Conservation (phyloP, 2,113 vertebrate species). For the Columba livia region DNA sequence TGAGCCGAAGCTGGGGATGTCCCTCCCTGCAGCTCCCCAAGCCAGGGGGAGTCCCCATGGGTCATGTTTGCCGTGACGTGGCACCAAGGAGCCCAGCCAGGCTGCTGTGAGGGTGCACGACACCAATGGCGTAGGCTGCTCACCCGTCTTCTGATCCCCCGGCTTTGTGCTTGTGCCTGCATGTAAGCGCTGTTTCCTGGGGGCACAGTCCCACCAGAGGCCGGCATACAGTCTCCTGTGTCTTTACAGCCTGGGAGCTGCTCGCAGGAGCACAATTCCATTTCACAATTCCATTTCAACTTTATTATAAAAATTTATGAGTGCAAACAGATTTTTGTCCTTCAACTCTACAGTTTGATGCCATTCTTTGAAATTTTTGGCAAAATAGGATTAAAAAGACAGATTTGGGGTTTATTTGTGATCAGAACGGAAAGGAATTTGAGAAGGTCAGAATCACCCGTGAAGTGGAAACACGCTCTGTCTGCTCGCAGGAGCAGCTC, state of each 20-base stretch:
- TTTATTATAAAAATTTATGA: too few relatives aligned
- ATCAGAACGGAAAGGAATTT: too few relatives aligned
- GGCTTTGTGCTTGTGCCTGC: background rate
- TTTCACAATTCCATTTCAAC: too few relatives aligned
- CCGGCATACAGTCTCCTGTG: background rate
- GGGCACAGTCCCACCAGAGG: background rate
- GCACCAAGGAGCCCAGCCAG: background rate
- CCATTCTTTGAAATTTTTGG: too few relatives aligned
- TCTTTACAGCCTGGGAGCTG: background rate
- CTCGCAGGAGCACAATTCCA: background rate
- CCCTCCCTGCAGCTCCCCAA: too few relatives aligned
- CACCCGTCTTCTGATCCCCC: background rate
- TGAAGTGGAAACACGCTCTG: too few relatives aligned
- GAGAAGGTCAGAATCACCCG: too few relatives aligned
- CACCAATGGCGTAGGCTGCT: accelerated
- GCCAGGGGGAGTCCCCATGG: background rate
- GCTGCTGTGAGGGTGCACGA: background rate
- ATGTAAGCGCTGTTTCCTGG: background rate
- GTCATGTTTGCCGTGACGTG: background rate
- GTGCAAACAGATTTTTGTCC: too few relatives aligned
- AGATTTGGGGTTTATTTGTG: too few relatives aligned
- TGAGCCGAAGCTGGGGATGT: background rate
- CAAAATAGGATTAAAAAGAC: too few relatives aligned
- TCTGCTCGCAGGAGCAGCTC: background rate
- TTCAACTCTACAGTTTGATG: too few relatives aligned